Evolutionary conservation across 2,113 vertebrate species (phyloP).

Genomic region (Phaetusa simplex): DNA sequence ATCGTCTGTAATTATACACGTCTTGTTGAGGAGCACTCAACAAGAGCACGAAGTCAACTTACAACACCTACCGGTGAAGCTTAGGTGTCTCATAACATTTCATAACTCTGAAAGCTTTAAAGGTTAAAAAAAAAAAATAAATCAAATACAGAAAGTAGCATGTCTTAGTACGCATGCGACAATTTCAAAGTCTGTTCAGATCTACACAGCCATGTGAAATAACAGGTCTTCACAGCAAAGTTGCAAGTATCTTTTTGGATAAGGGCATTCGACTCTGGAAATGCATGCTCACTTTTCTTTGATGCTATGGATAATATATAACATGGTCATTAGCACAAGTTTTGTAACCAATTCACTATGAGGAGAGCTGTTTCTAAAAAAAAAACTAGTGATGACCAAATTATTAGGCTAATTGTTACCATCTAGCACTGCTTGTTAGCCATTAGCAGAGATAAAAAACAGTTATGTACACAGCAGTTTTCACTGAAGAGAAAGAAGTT

Average conservation of each 20-base stretch:
- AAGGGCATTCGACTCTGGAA: background rate
- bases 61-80: background rate
- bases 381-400: background rate
- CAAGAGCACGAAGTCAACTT: background rate
- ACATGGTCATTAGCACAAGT: background rate
- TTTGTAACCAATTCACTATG: background rate
- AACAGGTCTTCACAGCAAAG: background rate
- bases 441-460: background rate
- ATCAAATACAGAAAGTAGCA: background rate
- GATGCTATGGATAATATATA: background rate
- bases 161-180: background rate
- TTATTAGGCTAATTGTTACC: background rate
- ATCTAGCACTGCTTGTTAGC: background rate
- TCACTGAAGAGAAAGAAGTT: background rate
- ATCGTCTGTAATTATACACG: background rate
- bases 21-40: background rate
- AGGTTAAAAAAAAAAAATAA: background rate
- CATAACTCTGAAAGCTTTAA: background rate
- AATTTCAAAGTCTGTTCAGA: background rate
- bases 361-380: background rate
- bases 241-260: background rate
- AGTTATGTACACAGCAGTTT: background rate
- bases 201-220: background rate
- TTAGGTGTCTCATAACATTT: background rate
- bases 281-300: background rate